Conservation (phyloP, 2,113 vertebrate genomes). For the Austrofundulus limnaeus region DNA sequence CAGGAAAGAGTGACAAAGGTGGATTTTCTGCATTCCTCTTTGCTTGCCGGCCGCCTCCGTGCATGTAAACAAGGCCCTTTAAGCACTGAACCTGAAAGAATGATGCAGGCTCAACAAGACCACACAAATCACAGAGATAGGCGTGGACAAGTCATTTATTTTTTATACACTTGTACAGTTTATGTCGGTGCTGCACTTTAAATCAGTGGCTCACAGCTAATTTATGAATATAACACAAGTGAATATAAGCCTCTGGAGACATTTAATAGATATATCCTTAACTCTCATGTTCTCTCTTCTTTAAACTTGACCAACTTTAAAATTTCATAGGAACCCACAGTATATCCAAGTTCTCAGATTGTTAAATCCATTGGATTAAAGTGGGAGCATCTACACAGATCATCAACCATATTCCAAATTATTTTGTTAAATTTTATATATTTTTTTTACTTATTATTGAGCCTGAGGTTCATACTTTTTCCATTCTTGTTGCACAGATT, state of each 20-base stretch:
- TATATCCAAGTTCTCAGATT: slow-evolving; percentile 16
- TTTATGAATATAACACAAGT: slow-evolving; percentile 14
- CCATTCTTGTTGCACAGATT: not conserved
- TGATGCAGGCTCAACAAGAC: slow-evolving; percentile 16
- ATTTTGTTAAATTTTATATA: too few relatives aligned
- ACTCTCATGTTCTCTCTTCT: not conserved
- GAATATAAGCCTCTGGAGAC: slow-evolving; percentile 3
- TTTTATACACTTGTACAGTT: slow-evolving; percentile 14
- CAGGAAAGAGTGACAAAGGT: slow-evolving; percentile 42
- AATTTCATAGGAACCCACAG: slow-evolving; percentile 38
- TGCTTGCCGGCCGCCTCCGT: slow-evolving; percentile 26
- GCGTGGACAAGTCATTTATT: not conserved
- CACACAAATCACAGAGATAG: slow-evolving; percentile 31
- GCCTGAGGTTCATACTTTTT: too few relatives aligned
- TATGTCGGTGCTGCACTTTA: slow-evolving; percentile 1
- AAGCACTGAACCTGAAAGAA: slow-evolving; percentile 21
- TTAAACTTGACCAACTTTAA: slow-evolving; percentile 1
- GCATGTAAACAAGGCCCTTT: slow-evolving; percentile 54
- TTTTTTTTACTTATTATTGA: not conserved
- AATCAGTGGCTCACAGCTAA: slow-evolving; percentile 11
- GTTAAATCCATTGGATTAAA: slow-evolving; percentile 5
- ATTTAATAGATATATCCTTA: not conserved
- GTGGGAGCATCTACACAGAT: too few relatives aligned
- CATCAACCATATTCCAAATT: too few relatives aligned
- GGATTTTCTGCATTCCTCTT: slow-evolving; percentile 36